Conservation (phyloP, 2,113 vertebrate species). For the Prunella himalayana region DNA sequence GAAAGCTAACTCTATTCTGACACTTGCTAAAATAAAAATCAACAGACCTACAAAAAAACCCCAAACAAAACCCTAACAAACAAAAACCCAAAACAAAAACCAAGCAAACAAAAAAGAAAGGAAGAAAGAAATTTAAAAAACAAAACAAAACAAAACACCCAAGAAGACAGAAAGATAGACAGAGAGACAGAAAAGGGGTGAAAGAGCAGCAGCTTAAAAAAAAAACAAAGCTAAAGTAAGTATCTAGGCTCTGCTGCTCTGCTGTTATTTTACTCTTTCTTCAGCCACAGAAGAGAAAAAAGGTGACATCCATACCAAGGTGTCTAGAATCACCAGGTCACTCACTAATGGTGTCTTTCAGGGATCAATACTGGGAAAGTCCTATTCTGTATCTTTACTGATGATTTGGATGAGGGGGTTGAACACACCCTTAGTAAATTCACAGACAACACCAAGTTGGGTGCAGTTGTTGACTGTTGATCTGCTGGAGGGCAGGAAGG, state of each 20-base stretch:
- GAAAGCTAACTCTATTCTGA: not conserved
- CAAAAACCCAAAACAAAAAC: not conserved
- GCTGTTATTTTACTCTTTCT: not conserved
- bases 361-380: not conserved
- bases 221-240: not conserved
- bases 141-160: not conserved
- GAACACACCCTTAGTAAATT: not conserved
- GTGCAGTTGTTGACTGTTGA: rapidly evolving
- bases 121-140: not conserved
- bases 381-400: rapidly evolving
- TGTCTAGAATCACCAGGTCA: not conserved
- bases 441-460: not conserved
- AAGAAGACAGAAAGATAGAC: too few relatives aligned
- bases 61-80: not conserved
- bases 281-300: not conserved
- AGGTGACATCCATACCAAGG: not conserved
- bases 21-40: not conserved
- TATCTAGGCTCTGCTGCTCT: not conserved
- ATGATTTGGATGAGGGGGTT: not conserved
- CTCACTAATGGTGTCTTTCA: not conserved
- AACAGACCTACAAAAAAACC: not conserved
- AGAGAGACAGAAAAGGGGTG: rapidly evolving
- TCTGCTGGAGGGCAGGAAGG: too few relatives aligned
- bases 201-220: not conserved
- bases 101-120: not conserved